Percentiles rank a stretch among this genome's conserved stretches.
These are phyloP conservation scores for Stichodactyla helianthus DNA, from an alignment of 64 coral and sea anemone species.

Conservation along the genomic window DNA sequence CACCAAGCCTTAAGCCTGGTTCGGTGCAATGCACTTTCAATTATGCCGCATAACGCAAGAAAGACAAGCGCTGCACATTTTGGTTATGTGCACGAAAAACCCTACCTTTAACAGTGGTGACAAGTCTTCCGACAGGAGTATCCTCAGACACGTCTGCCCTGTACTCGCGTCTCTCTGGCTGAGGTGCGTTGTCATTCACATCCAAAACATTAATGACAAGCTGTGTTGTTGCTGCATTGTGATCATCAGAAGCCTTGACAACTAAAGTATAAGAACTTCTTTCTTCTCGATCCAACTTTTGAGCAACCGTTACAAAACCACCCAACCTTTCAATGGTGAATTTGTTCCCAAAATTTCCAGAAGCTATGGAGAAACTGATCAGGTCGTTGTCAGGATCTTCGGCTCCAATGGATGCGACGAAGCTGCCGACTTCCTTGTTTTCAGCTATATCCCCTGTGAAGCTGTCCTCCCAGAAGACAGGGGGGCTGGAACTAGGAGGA, in stretches of 20 bases:
- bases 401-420: conserved; percentile 31
- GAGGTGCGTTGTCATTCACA: conserved; percentile 81
- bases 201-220: conserved; percentile 57
- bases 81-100: neutral
- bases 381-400: conserved; percentile 38
- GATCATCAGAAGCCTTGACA: conserved; percentile 59
- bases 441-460: conserved; percentile 32
- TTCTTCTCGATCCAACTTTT: conserved; percentile 58
- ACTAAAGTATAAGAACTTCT: conserved; percentile 42
- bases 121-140: conserved; percentile 25
- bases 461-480: conserved; percentile 10
- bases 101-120: conserved; percentile 82
- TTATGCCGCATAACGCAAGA: no score
- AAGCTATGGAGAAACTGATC: conserved; percentile 33
- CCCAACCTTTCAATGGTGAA: conserved; percentile 43
- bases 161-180: conserved; percentile 64
- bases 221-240: conserved; percentile 39
- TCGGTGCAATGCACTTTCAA: no score
- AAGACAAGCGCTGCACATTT: no score
- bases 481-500: conserved; percentile 13
- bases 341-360: conserved; percentile 77
- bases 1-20: no score
- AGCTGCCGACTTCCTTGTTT: conserved; percentile 35
- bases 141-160: conserved; percentile 61
- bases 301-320: conserved; percentile 46